Percentiles rank a stretch among this genome's conserved stretches.
Evolutionary conservation across 2,797 vertebrate genomes (phyloP).

Genomic region (Lateolabrax maculatus): DNA sequence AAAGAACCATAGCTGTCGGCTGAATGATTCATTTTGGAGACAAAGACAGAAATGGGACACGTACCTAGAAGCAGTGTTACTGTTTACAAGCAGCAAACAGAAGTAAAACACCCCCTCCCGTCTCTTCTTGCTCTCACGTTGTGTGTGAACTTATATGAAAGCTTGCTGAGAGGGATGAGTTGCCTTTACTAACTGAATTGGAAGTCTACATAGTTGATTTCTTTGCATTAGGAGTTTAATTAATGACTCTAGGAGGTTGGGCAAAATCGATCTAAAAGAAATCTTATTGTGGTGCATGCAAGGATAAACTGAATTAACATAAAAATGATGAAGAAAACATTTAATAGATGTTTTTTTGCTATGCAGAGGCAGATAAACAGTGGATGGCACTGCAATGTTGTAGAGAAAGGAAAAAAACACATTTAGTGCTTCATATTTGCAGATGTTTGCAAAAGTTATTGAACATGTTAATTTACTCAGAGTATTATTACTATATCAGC

Average conservation of each 20-base stretch:
- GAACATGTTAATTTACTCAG: conserved; percentile 52
- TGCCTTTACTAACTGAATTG: conserved; percentile 19
- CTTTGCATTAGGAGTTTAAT: conserved; percentile 27
- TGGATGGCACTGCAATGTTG: conserved; percentile 45
- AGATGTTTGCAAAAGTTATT: conserved; percentile 29
- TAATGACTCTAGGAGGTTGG: background rate
- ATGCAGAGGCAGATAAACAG: conserved; percentile 21
- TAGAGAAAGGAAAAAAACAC: conserved; percentile 1
- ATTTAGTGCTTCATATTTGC: conserved; percentile 17
- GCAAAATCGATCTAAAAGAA: conserved; percentile 5
- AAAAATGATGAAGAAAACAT: conserved; percentile 1
- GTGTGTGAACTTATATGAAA: conserved; percentile 23
- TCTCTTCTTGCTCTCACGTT: conserved; percentile 20
- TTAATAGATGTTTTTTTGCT: conserved; percentile 1
- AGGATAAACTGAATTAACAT: conserved; percentile 20
- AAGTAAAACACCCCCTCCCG: background rate
- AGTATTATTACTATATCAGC: conserved; percentile 38
- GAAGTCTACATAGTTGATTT: conserved; percentile 18
- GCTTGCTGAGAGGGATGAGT: conserved; percentile 1
- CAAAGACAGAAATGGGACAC: conserved; percentile 26
- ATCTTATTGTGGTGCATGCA: background rate
- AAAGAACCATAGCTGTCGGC: background rate
- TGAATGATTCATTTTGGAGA: conserved; percentile 21
- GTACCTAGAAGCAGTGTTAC: conserved; percentile 19
- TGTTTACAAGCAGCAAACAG: conserved; percentile 24